A percentile compares a stretch with the other conserved stretches of the same genome.
phyloP scores from a whole-genome alignment of 2,113 vertebrate species.

The Miniopterus natalensis region DNA sequence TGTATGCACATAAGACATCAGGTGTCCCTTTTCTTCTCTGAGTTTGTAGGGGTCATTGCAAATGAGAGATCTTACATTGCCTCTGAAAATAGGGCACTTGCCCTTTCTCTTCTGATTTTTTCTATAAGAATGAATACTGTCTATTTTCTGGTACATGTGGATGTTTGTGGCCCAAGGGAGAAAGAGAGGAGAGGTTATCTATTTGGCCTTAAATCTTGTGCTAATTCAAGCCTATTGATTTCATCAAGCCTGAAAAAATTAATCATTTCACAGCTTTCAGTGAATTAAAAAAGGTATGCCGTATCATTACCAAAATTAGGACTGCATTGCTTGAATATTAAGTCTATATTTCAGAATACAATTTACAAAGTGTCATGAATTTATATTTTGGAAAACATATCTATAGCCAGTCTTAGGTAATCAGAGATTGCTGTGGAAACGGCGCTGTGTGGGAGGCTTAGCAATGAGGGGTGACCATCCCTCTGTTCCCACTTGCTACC shows the following conservation, averaged over 20 bases:
- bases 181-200: neutral
- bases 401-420: neutral
- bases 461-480: neutral
- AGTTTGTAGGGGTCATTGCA: neutral
- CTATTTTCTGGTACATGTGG: neutral
- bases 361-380: neutral
- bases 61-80: neutral
- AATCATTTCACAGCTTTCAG: neutral
- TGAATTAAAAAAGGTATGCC: neutral
- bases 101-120: neutral
- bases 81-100: neutral
- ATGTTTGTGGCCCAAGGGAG: neutral
- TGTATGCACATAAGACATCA: neutral
- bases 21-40: neutral
- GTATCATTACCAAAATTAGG: neutral
- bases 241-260: conserved; percentile 4
- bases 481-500: no score
- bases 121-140: neutral
- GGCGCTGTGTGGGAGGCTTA: neutral
- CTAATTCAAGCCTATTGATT: conserved; percentile 26
- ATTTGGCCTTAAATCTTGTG: neutral
- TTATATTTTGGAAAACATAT: neutral
- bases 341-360: neutral
- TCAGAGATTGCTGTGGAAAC: accelerated
- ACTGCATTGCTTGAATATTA: neutral